Base-by-base conservation (phyloP, 2,888 invertebrate species). In the Spodoptera littoralis region DNA sequence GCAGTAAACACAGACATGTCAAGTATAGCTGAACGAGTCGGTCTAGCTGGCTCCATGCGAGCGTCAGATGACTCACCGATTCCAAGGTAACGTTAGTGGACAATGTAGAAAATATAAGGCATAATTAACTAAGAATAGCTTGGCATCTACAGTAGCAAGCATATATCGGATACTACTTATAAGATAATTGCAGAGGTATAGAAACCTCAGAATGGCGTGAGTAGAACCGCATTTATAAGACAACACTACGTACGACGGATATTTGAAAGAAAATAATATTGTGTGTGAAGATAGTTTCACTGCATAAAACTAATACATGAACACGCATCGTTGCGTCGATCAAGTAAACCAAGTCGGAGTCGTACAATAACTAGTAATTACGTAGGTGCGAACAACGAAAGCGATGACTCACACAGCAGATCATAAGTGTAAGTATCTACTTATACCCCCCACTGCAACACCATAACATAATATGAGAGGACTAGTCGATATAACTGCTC, bases 311-410 rank as follows among this genome's bases (percentile, higher is more conserved):
- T 56, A 80, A 76, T 72, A 70, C 62, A 63, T 74, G 73, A 73
- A 76, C 79, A 82, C 81, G 80, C 81, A 80, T 73, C 75, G 74
- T 70, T 80, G 72, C 76, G 70, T 75, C 67, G 61, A 75, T 75
- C 70, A 59, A 79, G 78, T 80, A 81, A 77, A 80, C 79, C 77
- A 77, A 80, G 45, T 80, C 75, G 62, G 52, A 63, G 77, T 36
- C 36, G 36, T 36, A 36, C 79, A 84, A 82, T 83, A 85, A 78
- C 80, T 70, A 72, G 72, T 81, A 83, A 86, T 87, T 84, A 89
- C 79, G 78, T 87, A 84, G 83, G 86, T 87, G 87, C 84, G 83
- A 89, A 90, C 85, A 88, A 88, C 85, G 90, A 92, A 92, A 91
- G 89, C 90, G 83, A 81, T 91, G 90, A 92, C 84, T 92, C 91